A percentile compares a stretch with the other conserved stretches of the same genome.
Conservation (phyloP, 2,888 invertebrate species). For the Atherix ibis region DNA sequence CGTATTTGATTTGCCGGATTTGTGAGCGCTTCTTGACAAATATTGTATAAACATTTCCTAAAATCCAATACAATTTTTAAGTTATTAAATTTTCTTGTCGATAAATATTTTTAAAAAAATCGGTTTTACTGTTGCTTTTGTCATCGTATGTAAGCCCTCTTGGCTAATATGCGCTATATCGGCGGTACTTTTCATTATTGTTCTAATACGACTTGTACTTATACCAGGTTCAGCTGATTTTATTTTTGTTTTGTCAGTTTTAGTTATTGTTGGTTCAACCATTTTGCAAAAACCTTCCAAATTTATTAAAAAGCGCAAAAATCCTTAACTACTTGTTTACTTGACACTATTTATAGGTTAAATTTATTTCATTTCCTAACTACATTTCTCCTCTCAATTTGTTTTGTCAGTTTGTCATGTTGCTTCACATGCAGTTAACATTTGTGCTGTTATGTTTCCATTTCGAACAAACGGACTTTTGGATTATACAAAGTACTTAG, state of each 20-base stretch:
- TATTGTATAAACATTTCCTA: conserved; percentile 26
- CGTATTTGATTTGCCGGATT: conserved; percentile 11
- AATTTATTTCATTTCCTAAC: neutral
- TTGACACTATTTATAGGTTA: neutral
- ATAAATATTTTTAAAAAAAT: neutral
- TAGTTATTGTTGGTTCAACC: conserved; percentile 1
- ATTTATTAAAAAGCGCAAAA: too few species aligned
- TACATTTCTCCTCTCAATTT: neutral
- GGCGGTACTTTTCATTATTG: conserved; percentile 30
- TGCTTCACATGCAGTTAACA: too few species aligned
- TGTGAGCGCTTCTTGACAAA: conserved; percentile 21
- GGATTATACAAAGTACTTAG: too few species aligned
- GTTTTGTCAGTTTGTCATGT: too few species aligned
- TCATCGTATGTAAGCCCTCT: conserved; percentile 20
- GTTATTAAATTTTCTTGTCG: neutral
- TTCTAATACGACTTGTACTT: conserved; percentile 20
- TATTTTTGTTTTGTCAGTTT: conserved; percentile 1
- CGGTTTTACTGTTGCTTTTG: conserved; percentile 9
- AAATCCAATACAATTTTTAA: neutral
- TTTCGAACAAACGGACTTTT: too few species aligned
- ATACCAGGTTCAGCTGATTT: conserved; percentile 2
- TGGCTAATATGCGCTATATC: conserved; percentile 25
- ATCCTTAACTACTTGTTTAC: neutral
- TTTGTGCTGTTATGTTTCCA: too few species aligned
- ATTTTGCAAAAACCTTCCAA: too few species aligned